Conservation (phyloP, 2,797 vertebrate species). For the Sebastes variabilis region DNA sequence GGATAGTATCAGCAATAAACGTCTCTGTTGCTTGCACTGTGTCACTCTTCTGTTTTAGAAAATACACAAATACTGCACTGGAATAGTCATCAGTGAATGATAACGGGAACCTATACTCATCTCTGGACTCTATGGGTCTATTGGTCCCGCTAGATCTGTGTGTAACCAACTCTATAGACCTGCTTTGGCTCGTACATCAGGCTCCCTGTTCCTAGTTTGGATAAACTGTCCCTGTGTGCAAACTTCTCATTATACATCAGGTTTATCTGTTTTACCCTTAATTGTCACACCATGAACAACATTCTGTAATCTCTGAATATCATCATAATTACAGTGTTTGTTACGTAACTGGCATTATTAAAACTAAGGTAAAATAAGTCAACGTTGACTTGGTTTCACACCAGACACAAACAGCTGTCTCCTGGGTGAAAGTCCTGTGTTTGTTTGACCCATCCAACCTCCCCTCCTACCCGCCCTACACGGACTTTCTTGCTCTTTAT, state of each 20-base stretch:
- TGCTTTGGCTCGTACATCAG: neutral
- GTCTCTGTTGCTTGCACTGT: neutral
- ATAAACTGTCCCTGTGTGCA: neutral
- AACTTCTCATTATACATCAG: neutral
- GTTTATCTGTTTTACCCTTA: neutral
- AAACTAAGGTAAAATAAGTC: too few relatives aligned
- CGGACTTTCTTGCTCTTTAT: neutral
- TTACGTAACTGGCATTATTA: too few relatives aligned
- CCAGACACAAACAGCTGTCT: too few relatives aligned
- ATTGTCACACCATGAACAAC: neutral
- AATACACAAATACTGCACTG: slow-evolving; percentile 6
- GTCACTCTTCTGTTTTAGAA: neutral
- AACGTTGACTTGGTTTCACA: too few relatives aligned
- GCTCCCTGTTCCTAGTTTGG: neutral
- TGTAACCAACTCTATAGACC: neutral
- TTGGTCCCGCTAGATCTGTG: neutral
- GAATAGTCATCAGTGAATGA: slow-evolving; percentile 2
- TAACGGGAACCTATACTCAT: neutral
- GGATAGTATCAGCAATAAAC: neutral
- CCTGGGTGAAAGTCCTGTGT: neutral
- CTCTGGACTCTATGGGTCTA: neutral
- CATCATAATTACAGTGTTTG: neutral
- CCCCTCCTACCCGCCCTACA: too few relatives aligned
- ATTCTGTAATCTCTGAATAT: neutral
- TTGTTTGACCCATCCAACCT: neutral